These are phyloP conservation scores for Tenrec ecaudatus DNA, from an alignment of 2,113 vertebrate species.

Conservation along the genomic window DNA sequence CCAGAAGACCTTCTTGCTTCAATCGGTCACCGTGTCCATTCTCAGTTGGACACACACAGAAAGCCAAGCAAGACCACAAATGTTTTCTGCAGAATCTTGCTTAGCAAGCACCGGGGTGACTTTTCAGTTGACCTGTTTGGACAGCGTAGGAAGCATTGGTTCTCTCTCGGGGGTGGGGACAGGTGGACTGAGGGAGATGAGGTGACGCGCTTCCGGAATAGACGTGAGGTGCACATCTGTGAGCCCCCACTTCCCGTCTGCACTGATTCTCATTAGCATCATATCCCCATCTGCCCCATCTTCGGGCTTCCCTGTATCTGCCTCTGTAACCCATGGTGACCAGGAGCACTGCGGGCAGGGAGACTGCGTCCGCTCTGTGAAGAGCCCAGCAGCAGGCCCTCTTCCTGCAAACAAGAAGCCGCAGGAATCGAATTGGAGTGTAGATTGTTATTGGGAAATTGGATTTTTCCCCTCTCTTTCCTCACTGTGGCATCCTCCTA, in stretches of 20 bases:
- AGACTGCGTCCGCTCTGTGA: not conserved
- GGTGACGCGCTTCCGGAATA: not conserved
- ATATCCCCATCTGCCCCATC: not conserved
- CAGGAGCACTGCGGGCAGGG: not conserved
- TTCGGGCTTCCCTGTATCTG: not conserved
- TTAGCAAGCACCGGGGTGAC: not conserved
- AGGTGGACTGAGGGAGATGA: not conserved
- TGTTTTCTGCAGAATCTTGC: not conserved
- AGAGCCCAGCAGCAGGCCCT: not conserved
- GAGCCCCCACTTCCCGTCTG: not conserved
- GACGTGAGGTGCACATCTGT: not conserved
- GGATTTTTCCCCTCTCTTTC: not conserved
- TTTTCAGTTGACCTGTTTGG: slow-evolving; percentile 24
- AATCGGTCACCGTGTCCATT: slow-evolving; percentile 31
- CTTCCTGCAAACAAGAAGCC: not conserved
- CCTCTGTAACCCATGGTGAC: not conserved
- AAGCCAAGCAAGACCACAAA: not conserved
- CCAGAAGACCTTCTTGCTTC: not conserved
- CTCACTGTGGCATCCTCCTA: not conserved
- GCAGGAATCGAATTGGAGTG: not conserved
- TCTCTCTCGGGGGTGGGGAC: not conserved
- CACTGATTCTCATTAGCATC: not conserved
- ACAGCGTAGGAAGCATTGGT: not conserved
- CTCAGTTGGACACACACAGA: slow-evolving; percentile 34
- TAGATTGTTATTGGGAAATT: not conserved